Percentiles rank a stretch among this genome's conserved stretches.
Evolutionary conservation across 2,113 vertebrate genomes (phyloP).

Genomic region (Strix uralensis): DNA sequence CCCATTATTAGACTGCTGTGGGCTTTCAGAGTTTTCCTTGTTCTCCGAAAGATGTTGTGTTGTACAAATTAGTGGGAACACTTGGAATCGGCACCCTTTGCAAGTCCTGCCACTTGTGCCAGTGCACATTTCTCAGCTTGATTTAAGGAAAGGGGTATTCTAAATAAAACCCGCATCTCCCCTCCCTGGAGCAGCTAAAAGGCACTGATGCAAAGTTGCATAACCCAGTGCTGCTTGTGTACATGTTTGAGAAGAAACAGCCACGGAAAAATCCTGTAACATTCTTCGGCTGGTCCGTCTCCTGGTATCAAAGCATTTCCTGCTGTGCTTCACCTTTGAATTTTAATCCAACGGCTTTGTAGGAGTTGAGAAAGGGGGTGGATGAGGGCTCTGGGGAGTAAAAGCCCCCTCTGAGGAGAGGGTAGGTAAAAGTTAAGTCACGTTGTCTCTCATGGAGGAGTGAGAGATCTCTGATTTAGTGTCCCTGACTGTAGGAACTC

Average conservation of each 20-base stretch:
- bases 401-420: neutral
- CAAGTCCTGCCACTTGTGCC: neutral
- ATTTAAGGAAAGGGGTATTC: constrained; percentile 5
- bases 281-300: constrained; percentile 36
- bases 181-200: neutral
- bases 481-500: neutral
- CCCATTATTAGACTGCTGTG: rapidly evolving
- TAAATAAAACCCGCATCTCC: neutral
- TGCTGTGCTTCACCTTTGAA: constrained; percentile 55
- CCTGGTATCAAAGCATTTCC: constrained; percentile 61
- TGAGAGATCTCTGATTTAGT: rapidly evolving
- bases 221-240: constrained; percentile 37
- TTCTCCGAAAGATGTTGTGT: neutral
- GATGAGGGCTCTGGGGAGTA: neutral
- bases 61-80: neutral
- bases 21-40: neutral
- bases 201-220: constrained; percentile 40
- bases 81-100: neutral
- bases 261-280: constrained; percentile 67
- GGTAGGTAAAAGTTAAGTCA: neutral
- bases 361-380: neutral
- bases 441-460: neutral
- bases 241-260: constrained; percentile 70
- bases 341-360: constrained; percentile 55
- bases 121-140: constrained; percentile 7